Base-by-base conservation (phyloP, 2,888 invertebrate species). In the Andrena trimmerana region DNA sequence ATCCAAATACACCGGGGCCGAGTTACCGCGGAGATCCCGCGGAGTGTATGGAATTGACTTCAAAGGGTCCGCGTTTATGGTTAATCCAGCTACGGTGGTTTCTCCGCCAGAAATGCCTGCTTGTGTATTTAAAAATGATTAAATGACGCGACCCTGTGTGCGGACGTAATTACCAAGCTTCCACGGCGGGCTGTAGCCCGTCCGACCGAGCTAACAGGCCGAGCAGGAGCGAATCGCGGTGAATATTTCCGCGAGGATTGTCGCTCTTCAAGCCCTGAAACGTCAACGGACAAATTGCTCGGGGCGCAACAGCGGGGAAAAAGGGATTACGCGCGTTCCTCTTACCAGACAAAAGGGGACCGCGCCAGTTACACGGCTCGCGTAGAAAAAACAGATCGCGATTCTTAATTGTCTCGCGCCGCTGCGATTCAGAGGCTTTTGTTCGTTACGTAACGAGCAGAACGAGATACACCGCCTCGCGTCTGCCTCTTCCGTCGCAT, bases 401-500 rank as follows among this genome's bases (percentile, higher is more conserved):
- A 72, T 65, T 69, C 29, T 50, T 42, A 68, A 81, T 79, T 68
- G 72, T 16, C 52, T 13, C 33, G 24, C 36, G n/a, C 67, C 59
- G 48, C 66, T 24, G 66, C 71, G 69, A 76, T 76, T 66, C 69
- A 16, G 57, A 36, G n/a, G 50, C 59, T 60, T 73, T 72, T 63
- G 67, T 78, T 31, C 68, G 63, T 80, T 68, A 42, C 68, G 59
- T 48, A 73, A 81, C 54, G n/a, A 52, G 60, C 36, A 2, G 66
- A 71, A 65, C 33, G 33, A 77, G 33, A 68, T 60, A 24, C 36
- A 16, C 16, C 24, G n/a, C 29, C 24, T 29, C 36, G 29, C 71
- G 29, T 10, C 57, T 57, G 48, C 36, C 48, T 70, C 65, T 59
- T 69, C 54, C 33, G 42, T 78, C 62, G 54, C 29, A 31, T 81